phyloP scores from a whole-genome alignment of 2,797 vertebrate genomes.

The Aulostomus chinensis region DNA sequence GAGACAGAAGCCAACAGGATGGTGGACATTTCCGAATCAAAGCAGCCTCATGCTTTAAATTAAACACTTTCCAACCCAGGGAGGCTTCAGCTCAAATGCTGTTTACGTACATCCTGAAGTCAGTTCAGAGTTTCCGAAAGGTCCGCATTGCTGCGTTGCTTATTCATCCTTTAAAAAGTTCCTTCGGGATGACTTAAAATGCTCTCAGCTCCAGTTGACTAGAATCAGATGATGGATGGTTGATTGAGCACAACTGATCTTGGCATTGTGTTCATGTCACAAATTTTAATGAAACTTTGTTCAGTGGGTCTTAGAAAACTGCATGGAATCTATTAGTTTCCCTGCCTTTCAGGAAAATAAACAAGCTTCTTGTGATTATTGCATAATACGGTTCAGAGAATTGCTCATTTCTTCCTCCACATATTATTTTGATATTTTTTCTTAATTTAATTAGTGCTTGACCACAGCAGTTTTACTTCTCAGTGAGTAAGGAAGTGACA shows the following conservation, averaged over 20 bases:
- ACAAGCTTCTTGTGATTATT: background rate
- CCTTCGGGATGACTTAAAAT: no score
- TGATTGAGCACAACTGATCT: background rate
- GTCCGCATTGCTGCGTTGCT: no score
- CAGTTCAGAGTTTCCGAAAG: no score
- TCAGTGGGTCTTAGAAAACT: background rate
- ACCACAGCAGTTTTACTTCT: background rate
- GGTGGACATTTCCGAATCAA: constrained; percentile 18
- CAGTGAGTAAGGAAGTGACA: background rate
- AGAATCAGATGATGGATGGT: background rate
- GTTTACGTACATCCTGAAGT: constrained; percentile 6
- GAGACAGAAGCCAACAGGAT: constrained; percentile 21
- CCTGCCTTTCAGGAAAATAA: background rate
- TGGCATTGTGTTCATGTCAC: background rate
- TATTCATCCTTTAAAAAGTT: no score
- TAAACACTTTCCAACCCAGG: constrained; percentile 4
- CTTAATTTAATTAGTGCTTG: background rate
- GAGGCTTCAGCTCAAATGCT: constrained; percentile 7
- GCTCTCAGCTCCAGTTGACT: no score
- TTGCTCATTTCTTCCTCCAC: background rate
- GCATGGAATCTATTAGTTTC: background rate
- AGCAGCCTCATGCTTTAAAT: constrained; percentile 7
- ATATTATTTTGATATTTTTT: background rate
- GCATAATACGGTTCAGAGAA: background rate
- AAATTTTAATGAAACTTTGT: background rate